Conservation (phyloP, 2,888 invertebrate genomes). For the Drosophila gaucha region DNA sequence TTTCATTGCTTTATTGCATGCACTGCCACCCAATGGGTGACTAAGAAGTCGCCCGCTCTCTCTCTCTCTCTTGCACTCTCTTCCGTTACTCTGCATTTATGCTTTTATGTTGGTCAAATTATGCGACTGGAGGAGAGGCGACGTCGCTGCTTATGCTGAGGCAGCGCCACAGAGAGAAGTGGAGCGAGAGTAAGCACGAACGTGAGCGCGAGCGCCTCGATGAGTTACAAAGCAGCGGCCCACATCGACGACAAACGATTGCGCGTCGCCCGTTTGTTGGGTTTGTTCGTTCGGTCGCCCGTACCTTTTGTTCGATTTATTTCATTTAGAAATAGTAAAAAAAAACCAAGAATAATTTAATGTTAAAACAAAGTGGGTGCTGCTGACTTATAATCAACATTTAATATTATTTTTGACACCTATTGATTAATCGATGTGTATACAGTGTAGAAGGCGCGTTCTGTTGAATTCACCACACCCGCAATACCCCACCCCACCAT, state of each 20-base stretch:
- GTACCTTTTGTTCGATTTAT: slow-evolving; percentile 23
- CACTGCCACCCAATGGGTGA: slow-evolving; percentile 23
- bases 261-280: slow-evolving; percentile 51
- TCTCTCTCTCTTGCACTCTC: slow-evolving; percentile 5
- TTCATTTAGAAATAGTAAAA: slow-evolving; percentile 6
- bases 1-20: slow-evolving; percentile 21
- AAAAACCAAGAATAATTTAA: background rate
- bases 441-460: slow-evolving; percentile 34
- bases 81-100: slow-evolving; percentile 21
- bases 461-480: slow-evolving; percentile 60
- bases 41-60: slow-evolving; percentile 4
- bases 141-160: slow-evolving; percentile 37
- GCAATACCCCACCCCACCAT: slow-evolving; percentile 17
- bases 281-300: slow-evolving; percentile 26
- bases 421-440: slow-evolving; percentile 64
- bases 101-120: slow-evolving; percentile 57
- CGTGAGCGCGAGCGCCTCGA: slow-evolving; percentile 27
- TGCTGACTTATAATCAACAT: slow-evolving; percentile 10
- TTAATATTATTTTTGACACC: slow-evolving; percentile 6
- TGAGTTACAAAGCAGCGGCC: slow-evolving; percentile 71
- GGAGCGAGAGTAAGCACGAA: slow-evolving; percentile 28
- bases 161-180: slow-evolving; percentile 26
- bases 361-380: slow-evolving; percentile 17
- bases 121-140: slow-evolving; percentile 42
- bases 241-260: slow-evolving; percentile 73